Percentiles rank a stretch among this genome's conserved stretches.
Evolutionary conservation across 1,140 invertebrate genomes (phyloP).

Genomic region (Carposina sasakii): DNA sequence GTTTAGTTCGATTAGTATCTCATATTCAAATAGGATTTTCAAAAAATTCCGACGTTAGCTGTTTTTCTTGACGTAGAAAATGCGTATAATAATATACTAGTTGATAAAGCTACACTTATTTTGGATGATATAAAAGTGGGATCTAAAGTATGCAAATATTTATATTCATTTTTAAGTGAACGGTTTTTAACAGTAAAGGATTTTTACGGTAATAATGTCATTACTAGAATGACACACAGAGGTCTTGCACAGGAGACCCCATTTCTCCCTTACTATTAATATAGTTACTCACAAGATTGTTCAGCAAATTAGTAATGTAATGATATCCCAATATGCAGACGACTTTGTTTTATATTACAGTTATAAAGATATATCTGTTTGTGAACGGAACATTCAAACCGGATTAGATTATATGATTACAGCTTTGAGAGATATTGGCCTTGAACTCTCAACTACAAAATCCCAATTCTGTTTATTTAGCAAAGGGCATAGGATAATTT

Average conservation of each 20-base stretch:
- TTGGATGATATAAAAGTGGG: too few relatives aligned
- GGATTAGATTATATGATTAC: neutral
- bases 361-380: neutral
- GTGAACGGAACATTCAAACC: neutral
- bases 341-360: slow-evolving; percentile 5
- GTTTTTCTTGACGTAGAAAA: neutral
- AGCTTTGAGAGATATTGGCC: neutral
- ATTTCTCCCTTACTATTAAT: slow-evolving; percentile 10
- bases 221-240: neutral
- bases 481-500: neutral
- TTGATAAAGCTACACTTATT: too few relatives aligned
- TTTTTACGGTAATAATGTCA: neutral
- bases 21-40: neutral
- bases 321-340: slow-evolving; percentile 4
- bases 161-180: too few relatives aligned
- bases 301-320: neutral
- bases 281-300: slow-evolving; percentile 1
- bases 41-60: neutral
- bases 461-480: neutral
- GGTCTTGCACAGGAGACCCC: slow-evolving; percentile 5
- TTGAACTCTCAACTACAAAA: neutral
- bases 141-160: too few relatives aligned
- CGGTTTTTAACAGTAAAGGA: neutral
- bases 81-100: neutral
- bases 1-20: neutral